These are phyloP conservation scores for Hypercompe scribonia DNA, from an alignment of 2,888 invertebrate genomes.

Conservation along the genomic window DNA sequence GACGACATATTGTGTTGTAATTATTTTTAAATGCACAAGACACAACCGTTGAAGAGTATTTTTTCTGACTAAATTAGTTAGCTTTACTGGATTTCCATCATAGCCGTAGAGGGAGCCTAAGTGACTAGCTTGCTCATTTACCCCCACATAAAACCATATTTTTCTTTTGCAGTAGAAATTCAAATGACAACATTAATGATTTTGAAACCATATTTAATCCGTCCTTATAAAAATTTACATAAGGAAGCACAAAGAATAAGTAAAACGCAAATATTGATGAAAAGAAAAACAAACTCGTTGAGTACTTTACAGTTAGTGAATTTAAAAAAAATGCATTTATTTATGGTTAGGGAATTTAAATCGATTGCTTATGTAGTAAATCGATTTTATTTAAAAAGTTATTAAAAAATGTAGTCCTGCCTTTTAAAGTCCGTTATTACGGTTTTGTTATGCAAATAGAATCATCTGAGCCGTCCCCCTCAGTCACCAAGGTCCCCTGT, in stretches of 20 bases:
- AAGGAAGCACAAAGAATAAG: neutral
- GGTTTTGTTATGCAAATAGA: constrained; percentile 54
- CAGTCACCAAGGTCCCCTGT: neutral
- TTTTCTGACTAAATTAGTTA: neutral
- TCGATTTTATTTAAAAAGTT: constrained; percentile 12
- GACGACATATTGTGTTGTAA: neutral
- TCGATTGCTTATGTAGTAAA: constrained; percentile 14
- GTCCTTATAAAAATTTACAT: neutral
- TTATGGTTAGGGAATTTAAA: neutral
- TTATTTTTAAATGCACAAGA: neutral
- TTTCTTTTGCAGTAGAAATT: neutral
- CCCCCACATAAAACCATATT: neutral
- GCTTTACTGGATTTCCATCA: neutral
- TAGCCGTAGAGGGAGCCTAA: neutral
- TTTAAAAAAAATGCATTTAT: neutral
- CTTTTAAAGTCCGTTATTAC: constrained; percentile 41
- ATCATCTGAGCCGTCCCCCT: constrained; percentile 37
- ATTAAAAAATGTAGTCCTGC: constrained; percentile 29
- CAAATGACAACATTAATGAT: neutral
- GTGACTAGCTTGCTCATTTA: neutral
- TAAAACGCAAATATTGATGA: no score
- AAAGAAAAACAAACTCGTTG: no score
- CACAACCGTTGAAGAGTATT: neutral
- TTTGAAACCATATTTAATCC: neutral
- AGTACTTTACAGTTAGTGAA: no score